Base-by-base conservation (phyloP, 2,797 vertebrate genomes). In the Coracias cyanogaster region DNA sequence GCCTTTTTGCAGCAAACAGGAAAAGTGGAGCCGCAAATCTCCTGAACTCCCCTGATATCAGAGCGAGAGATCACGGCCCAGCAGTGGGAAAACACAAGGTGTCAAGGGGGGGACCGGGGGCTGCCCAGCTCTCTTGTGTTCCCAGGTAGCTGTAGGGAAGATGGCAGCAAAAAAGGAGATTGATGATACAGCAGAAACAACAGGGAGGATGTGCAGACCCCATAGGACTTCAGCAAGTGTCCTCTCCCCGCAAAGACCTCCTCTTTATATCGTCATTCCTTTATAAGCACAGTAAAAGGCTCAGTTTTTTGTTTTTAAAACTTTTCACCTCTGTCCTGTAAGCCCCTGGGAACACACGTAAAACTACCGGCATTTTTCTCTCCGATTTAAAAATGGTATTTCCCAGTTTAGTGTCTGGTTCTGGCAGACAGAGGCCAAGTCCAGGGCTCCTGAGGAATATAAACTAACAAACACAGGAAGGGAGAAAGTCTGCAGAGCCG, bases 151-250 rank as follows among this genome's bases (percentile, higher is more conserved):
- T 5, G 7, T 2, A 39, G 49, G 19, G 46, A 67, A 45, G 79
- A 15, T 1, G n/a, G 54, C 2, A 58, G 66, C 39, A 29, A 7
- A 29, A 5, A 26, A 7, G 2, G 11, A 31, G 45, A 6, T 28
- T 33, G 39, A 31, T 7, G 43, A 37, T 7, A 9, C 21, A 48
- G 16, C 28, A 46, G 19, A 70, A 25, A 11, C 11, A 7, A 37
- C 15, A 39, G 22, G 15, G 31, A 80, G 39, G 61, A 64, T 9
- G 49, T 8, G 16, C 18, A 19, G 52, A 16, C 5, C 39, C 48
- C 0, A 1, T 1, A 51, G 29, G 37, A 46, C 5, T 55, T 21
- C 31, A 37, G 45, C 41, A 1, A 13, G 3, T 5, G 0, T 3
- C 33, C 41, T 76, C 41, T 76, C 62, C 76, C 29, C 62, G 43